Evolutionary conservation across 2,888 invertebrate species (phyloP), one percentile per base, ranked within the genome.

Genomic region (Proisotoma minuta): DNA sequence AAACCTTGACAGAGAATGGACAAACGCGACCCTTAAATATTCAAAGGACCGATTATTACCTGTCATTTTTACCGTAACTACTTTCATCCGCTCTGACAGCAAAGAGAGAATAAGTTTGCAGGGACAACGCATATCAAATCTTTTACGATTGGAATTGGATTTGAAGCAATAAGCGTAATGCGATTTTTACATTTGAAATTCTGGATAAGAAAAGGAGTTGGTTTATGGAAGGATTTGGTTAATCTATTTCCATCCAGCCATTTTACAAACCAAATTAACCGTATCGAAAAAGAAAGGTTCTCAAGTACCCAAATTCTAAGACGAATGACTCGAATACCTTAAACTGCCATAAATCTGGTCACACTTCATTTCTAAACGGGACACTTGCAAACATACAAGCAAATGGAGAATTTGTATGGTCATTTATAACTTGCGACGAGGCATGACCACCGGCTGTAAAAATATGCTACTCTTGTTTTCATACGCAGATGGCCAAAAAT

Each of bases 211-310:
- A 47, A 34, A 10, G 20, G 47, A 47, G 10, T n/a, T 34, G 34
- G 10, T 8, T 47, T 47, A 18, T n/a, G n/a, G 47, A 34, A 4
- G 54, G 54, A 54, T 63, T 28, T 60, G 69, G 62, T 60, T 70
- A 65, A 62, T 66, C 62, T 66, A 66, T 49, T 63, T 60, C 61
- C 68, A 70, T 60, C 66, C 63, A 66, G 60, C 59, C 70, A 53
- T 68, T 68, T 63, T 68, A 66, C 66, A 65, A 67, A 70, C 53
- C 66, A 68, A 70, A 70, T 70, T 70, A 68, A 70, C 63, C 70
- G 66, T 70, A 63, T 28, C 20, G 27, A 43, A 49, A 53, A 58
- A 43, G 43, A 47, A 40, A 47, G 39, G 39, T 27, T 34, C 34
- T 34, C 20, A 49, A 49, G 49, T 49, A 22, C 49, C 23, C 49